Base-by-base conservation (phyloP, 2,797 vertebrate species). In the Lepus oiostolus region DNA sequence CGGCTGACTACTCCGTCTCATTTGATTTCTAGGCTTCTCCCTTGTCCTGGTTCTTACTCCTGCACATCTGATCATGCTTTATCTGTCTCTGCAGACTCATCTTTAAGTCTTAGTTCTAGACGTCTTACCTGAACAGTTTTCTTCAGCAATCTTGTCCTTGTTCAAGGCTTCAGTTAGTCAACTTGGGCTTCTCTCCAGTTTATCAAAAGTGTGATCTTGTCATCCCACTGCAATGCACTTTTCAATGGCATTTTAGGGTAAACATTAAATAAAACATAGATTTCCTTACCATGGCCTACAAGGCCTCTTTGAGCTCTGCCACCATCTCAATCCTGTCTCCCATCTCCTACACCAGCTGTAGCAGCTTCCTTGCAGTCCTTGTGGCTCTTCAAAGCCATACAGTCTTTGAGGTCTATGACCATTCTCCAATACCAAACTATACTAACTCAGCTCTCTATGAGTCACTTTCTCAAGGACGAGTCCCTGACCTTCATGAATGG, bases 141-240 rank as follows among this genome's bases (percentile, higher is more conserved):
- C n/a, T 42, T 58, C 32, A 86, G 47, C 84, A 60, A 71, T 21
- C 74, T 6, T 74, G 42, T 83, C 42, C 47, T 70, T 19, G 4
- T 88, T 50, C 71, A 50, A 42, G 38, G 63, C 54, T 68, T 84
- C 89, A 80, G 54, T 67, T 42, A 70, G 62, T 86, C 42, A 28
- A 75, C 0, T 16, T 47, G 17, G 85, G 19, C 75, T 95, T 82
- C n/a, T 71, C 58, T 72, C 22, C 50, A 86, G 76, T 47, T 90
- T 63, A 67, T 86, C 77, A 54, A 90, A 88, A 83, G 76, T 85
- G 88, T 62, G 79, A 75, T 65, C 70, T 38, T 68, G 71, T 84
- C 72, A 84, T 30, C 7, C 54, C 14, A 54, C 60, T 92, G 87
- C 75, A 91, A 63, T 30, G 62, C 67, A 82, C 65, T 88, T 93